Evolutionary conservation across 2,797 vertebrate species (phyloP), one percentile per base, ranked within the genome.

Genomic region (Bradypodion pumilum): DNA sequence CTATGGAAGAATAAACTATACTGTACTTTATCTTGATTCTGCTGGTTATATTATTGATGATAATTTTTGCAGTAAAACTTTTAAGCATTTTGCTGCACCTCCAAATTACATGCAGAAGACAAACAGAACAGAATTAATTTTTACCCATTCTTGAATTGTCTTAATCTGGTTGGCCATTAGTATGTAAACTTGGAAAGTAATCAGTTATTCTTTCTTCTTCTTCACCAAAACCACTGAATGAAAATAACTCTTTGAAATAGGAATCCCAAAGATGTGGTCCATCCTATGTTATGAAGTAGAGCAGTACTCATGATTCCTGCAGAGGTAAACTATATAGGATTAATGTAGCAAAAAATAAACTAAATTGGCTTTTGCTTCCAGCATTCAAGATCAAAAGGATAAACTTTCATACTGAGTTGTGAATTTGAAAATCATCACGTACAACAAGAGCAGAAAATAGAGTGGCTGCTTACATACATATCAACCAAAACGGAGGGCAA

Each of bases 21-120:
- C n/a, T 75, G 29, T 75, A 59, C 7, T 68, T 6, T 0, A 3
- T 63, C 85, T n/a, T 89, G 23, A 85, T 23, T 0, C 35, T 80
- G 12, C 21, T 72, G 6, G 12, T 79, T 32, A 78, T 89, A 88
- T 81, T 86, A 21, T 77, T 88, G 40, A 69, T 85, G 56, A 65
- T 82, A 19, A n/a, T 74, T 73, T 3, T 74, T 44, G 25, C 29
- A 42, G 69, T 49, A 32, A 74, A 46, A 35, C 5, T 16, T 86
- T 1, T 74, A 3, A 76, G 56, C 83, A 23, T 76, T 74, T 7
- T 85, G 82, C 74, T 1, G 8, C 66, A 74, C 40, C 78, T 63
- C 49, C 0, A 81, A 15, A 19, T 79, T 62, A 62, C 62, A n/a
- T 62, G 4, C 32, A 62, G 78, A 82, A 87, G 49, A 0, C 7